Base-by-base conservation (phyloP, 2,113 vertebrate genomes). In the Morone saxatilis region DNA sequence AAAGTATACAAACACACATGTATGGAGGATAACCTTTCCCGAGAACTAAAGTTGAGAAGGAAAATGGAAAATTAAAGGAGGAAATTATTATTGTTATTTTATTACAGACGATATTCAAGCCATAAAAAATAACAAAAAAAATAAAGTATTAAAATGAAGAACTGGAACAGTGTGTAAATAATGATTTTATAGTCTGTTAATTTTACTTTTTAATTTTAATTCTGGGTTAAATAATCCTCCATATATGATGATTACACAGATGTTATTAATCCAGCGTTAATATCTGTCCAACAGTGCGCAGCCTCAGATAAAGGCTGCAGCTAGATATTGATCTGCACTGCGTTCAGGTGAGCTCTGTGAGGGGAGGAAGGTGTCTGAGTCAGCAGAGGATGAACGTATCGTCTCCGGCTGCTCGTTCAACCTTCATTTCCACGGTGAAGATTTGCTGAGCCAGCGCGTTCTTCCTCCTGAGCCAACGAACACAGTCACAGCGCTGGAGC, bases 341-440 rank as follows among this genome's bases (percentile, higher is more conserved):
- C 19, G 6, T 31, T 66, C 78, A 78, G 78, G 80, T 86, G 59
- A 70, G 70, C 6, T 31, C n/a, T 41, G 57, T 11, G 45, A 53
- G 1, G 11, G 2, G 31, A 31, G 31, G 31, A 31, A 31, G 31
- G 2, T 4, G 20, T 25, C 69, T 81, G 69, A 54, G 83, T 88
- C 67, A 86, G 80, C 80, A 80, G 62, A 53, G 61, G 7, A 69
- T 22, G 56, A n/a, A 40, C 3, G 19, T 38, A 0, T 68, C n/a
- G 54, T 81, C 85, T 76, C 40, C 1, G 11, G 50, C 50, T 31
- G 73, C 69, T 69, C 7, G 31, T 88, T 81, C 70, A 20, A 76
- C 78, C 78, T 82, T 78, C 45, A 50, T 69, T 56, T 50, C 53
- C 38, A 43, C 54, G 16, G 56, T 40, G 20, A 31, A 36, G 67